Evolutionary conservation across 2,113 vertebrate species (phyloP).

Genomic region (Strix uralensis): DNA sequence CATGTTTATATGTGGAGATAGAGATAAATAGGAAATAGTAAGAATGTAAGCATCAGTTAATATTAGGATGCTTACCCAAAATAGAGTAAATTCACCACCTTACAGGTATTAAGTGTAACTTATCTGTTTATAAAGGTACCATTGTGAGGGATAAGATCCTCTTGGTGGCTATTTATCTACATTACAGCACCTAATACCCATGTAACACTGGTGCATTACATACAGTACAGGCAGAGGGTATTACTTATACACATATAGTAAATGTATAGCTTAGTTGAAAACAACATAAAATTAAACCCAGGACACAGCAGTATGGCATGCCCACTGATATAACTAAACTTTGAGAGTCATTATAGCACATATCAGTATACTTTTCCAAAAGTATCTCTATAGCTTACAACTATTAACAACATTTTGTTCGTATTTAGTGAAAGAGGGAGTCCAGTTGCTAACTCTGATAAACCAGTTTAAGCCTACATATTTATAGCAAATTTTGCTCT

Average conservation of each 20-base stretch:
- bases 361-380: neutral
- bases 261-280: neutral
- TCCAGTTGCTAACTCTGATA: neutral
- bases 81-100: neutral
- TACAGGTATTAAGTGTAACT: neutral
- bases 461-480: neutral
- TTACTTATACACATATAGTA: neutral
- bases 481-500: neutral
- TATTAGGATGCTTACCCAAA: neutral
- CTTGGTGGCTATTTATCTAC: neutral
- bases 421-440: neutral
- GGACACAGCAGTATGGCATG: neutral
- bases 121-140: rapidly evolving
- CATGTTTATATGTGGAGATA: neutral
- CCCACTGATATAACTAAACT: neutral
- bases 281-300: neutral
- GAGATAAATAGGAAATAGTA: neutral
- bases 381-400: neutral
- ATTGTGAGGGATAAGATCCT: neutral
- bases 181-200: neutral
- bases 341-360: neutral
- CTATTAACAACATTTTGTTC: neutral
- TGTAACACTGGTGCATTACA: neutral
- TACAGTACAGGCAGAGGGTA: rapidly evolving
- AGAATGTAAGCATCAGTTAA: neutral